A percentile compares a stretch with the other conserved stretches of the same genome.
These are phyloP conservation scores for Montipora capitata DNA, from an alignment of 92 coral and sea anemone species.

Conservation along the genomic window DNA sequence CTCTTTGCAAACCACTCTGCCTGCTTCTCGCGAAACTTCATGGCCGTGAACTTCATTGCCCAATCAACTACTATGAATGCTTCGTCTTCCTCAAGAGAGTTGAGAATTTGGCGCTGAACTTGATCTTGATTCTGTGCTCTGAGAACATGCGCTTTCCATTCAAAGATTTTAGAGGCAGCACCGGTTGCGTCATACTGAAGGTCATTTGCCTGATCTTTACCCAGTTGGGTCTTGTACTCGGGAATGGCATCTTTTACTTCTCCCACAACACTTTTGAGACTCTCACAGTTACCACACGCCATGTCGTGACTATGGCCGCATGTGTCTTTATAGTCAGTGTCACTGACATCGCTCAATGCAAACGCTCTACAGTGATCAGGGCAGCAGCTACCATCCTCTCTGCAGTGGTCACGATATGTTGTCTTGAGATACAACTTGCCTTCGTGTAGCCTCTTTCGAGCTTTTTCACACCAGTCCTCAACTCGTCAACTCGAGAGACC, in stretches of 20 bases:
- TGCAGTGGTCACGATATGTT: slow-evolving; percentile 66
- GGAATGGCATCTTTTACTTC: slow-evolving; percentile 29
- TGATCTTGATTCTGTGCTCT: slow-evolving; percentile 73
- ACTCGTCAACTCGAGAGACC: slow-evolving; percentile 8
- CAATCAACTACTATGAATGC: slow-evolving; percentile 70
- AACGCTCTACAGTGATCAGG: slow-evolving; percentile 65
- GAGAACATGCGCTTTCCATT: slow-evolving; percentile 63
- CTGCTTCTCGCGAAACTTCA: slow-evolving; percentile 69
- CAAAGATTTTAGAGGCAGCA: slow-evolving; percentile 49
- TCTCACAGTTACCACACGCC: slow-evolving; percentile 26
- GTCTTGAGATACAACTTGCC: slow-evolving; percentile 68
- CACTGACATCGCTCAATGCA: slow-evolving; percentile 51
- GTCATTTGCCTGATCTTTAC: slow-evolving; percentile 15
- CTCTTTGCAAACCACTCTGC: slow-evolving; percentile 73
- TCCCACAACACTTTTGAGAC: slow-evolving; percentile 4
- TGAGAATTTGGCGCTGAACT: slow-evolving; percentile 39
- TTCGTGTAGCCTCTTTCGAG: slow-evolving; percentile 26
- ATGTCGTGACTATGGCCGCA: slow-evolving; percentile 42
- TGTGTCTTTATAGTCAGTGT: slow-evolving; percentile 16
- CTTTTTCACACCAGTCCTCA: slow-evolving; percentile 44
- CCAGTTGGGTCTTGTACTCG: not conserved
- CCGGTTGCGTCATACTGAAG: slow-evolving; percentile 46
- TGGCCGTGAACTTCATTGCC: slow-evolving; percentile 73
- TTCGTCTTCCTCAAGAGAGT: slow-evolving; percentile 42
- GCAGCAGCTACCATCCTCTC: slow-evolving; percentile 45